These are phyloP conservation scores for Apoda limacodes DNA, from an alignment of 2,888 invertebrate genomes.

Conservation along the genomic window DNA sequence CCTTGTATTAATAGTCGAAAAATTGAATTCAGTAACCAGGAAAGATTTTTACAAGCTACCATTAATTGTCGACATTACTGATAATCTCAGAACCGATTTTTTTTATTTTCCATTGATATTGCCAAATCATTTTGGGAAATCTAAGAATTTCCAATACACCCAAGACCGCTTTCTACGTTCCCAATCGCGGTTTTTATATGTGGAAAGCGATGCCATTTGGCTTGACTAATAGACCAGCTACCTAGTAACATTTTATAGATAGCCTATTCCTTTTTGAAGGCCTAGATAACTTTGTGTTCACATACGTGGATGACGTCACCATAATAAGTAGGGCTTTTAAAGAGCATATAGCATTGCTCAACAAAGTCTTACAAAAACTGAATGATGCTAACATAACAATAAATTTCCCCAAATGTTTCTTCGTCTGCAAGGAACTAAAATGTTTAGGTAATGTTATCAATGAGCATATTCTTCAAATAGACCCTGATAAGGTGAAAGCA, in stretches of 20 bases:
- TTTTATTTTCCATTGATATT: conserved; percentile 14
- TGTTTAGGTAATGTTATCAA: too few relatives aligned
- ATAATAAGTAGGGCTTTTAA: conserved; percentile 17
- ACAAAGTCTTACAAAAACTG: conserved; percentile 16
- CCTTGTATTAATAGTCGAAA: conserved; percentile 19
- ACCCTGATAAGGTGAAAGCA: too few relatives aligned
- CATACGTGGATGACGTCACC: conserved; percentile 21
- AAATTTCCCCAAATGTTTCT: conserved; percentile 14
- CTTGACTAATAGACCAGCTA: conserved; percentile 16
- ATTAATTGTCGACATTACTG: conserved; percentile 17
- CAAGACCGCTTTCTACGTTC: conserved; percentile 20
- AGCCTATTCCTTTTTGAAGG: conserved; percentile 15
- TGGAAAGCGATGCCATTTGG: conserved; percentile 16
- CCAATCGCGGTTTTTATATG: conserved; percentile 10
- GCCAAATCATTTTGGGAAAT: conserved; percentile 14
- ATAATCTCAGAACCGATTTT: conserved; percentile 14
- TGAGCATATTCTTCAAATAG: too few relatives aligned
- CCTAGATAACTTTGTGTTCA: conserved; percentile 19
- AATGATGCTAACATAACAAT: conserved; percentile 15
- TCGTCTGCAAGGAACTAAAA: conserved; percentile 14
- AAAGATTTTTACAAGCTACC: conserved; percentile 16
- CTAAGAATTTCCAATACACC: conserved; percentile 13
- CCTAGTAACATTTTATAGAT: conserved; percentile 14
- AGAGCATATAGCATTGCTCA: conserved; percentile 18
- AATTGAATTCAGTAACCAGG: conserved; percentile 16